Base-by-base conservation (phyloP, 2,797 vertebrate genomes). In the Anabas testudineus region DNA sequence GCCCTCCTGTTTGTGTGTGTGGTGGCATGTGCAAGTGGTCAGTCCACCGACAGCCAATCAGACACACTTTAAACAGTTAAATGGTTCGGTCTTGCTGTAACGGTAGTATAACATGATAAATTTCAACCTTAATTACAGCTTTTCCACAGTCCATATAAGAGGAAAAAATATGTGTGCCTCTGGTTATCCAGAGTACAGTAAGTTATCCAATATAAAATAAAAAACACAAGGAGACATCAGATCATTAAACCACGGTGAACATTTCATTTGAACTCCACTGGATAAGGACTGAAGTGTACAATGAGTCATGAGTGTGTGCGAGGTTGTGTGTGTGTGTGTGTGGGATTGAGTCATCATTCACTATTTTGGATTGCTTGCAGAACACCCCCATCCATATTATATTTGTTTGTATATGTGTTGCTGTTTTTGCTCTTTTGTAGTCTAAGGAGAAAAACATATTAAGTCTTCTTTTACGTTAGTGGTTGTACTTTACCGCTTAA, bases 241-340 rank as follows among this genome's bases (percentile, higher is more conserved):
- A 66, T 67, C 61, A 67, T 71, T 60, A 63, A 64, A 76, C 47
- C 5, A 14, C 68, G 69, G 39, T 43, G 55, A 71, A 79, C 54
- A 54, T 58, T 82, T 71, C 76, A 86, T 78, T 77, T 81, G 72
- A 62, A 65, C 72, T 42, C 65, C 49, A 68, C 56, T 84, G 24
- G 79, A 39, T 59, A 71, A 66, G 32, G 47, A 14, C 41, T 28
- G 68, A 64, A 64, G 72, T 70, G 71, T 39, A 55, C 61, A 74
- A 52, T 81, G 88, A 86, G 65, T 83, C 87, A 80, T 60, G 22
- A 7, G 9, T 36, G 41, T 46, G 47, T 71, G 48, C 69, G 46
- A 67, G 64, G 57, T 60, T 51, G 41, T 64, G 65, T 72, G 65
- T 62, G 67, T 76, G 22, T 59, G 58, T 49, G 48, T 53, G 30